A percentile compares a stretch with the other conserved stretches of the same genome.
Conservation (phyloP, 2,113 vertebrate species). For the Odocoileus virginianus region DNA sequence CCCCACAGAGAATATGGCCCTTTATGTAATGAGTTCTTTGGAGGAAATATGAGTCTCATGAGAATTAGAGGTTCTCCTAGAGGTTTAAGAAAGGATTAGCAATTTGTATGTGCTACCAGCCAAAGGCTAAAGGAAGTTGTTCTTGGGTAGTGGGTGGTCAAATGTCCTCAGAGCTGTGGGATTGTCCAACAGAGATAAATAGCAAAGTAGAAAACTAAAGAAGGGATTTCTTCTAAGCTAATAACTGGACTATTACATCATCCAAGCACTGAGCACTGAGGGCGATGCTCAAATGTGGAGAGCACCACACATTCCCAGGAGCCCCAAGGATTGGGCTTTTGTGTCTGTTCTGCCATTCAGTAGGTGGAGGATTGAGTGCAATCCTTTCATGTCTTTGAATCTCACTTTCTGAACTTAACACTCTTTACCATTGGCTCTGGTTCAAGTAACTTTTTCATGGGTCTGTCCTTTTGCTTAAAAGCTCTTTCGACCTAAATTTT, state of each 20-base stretch:
- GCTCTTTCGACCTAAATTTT: not conserved
- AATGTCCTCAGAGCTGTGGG: not conserved
- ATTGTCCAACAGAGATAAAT: not conserved
- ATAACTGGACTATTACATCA: not conserved
- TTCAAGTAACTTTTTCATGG: not conserved
- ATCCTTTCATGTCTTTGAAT: not conserved
- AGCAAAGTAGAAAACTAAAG: not conserved
- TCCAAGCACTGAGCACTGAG: not conserved
- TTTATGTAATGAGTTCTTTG: not conserved
- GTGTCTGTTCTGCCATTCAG: not conserved
- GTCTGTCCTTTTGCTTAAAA: not conserved
- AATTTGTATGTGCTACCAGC: not conserved
- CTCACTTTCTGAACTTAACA: not conserved
- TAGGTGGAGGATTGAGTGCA: not conserved
- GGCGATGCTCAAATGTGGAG: not conserved
- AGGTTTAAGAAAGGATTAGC: slow-evolving; percentile 45
- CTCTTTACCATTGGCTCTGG: not conserved
- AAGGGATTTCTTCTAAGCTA: not conserved
- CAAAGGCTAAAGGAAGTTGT: slow-evolving; percentile 11
- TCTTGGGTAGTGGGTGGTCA: not conserved
- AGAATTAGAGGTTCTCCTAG: not conserved
- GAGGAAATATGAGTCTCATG: not conserved
- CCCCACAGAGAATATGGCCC: not conserved
- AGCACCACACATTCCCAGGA: not conserved
- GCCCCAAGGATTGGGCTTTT: rapidly evolving